Conservation (phyloP, 2,113 vertebrate genomes). For the Chionomys nivalis region DNA sequence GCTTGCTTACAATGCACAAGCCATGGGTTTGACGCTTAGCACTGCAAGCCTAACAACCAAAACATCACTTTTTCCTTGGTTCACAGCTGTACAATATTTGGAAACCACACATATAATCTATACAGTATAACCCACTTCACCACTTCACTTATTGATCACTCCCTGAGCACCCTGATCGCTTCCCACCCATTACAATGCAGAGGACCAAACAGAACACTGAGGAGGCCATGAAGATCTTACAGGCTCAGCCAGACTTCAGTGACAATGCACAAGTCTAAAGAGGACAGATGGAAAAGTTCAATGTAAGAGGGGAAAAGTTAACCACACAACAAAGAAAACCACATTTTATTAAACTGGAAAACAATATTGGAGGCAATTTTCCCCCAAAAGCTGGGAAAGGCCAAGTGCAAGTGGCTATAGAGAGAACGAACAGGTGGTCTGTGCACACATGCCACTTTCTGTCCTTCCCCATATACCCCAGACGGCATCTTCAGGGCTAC, state of each 20-base stretch:
- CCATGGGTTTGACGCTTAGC: background rate
- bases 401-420: constrained; percentile 6
- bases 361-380: constrained; percentile 44
- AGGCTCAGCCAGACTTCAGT: background rate
- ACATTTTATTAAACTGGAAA: constrained; percentile 81
- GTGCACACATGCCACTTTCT: background rate
- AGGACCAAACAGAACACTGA: constrained; percentile 58
- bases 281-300: constrained; percentile 26
- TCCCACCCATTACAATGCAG: background rate
- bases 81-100: constrained; percentile 8
- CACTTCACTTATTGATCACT: background rate
- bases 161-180: background rate
- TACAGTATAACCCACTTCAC: background rate
- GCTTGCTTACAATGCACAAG: background rate
- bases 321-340: constrained; percentile 81
- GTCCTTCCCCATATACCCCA: background rate
- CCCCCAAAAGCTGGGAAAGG: constrained; percentile 23
- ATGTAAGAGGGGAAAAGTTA: constrained; percentile 65
- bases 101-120: constrained; percentile 26
- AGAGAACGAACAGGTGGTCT: background rate
- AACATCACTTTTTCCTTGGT: background rate
- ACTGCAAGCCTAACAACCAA: background rate
- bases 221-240: constrained; percentile 13
- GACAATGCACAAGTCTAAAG: constrained; percentile 23
- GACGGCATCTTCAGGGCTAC: constrained; percentile 53